Conservation (phyloP, 92 coral and sea anemone genomes). For the Actinernus sp. region DNA sequence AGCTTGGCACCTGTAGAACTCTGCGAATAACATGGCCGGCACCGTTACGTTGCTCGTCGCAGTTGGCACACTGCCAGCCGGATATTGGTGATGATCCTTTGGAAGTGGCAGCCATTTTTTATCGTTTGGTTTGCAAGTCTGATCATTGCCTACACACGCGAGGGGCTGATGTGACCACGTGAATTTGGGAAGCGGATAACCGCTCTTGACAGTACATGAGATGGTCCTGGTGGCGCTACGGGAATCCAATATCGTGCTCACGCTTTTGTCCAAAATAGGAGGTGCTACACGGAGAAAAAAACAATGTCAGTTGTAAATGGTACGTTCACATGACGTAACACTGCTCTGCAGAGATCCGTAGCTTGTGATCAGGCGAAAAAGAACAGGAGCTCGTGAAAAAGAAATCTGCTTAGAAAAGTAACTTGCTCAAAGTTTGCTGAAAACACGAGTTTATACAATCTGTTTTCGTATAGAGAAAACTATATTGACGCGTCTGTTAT, state of each 20-base stretch:
- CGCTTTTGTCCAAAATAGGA: slow-evolving; percentile 16
- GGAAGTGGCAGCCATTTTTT: slow-evolving; percentile 27
- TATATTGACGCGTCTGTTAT: too few relatives aligned
- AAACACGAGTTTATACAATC: too few relatives aligned
- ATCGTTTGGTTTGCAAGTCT: slow-evolving; percentile 10
- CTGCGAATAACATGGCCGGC: not conserved
- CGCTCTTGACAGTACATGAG: slow-evolving; percentile 8
- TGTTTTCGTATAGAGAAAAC: too few relatives aligned
- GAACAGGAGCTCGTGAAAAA: too few relatives aligned
- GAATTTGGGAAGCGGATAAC: slow-evolving; percentile 42
- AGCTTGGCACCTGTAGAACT: slow-evolving; percentile 73
- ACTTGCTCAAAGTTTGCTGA: too few relatives aligned
- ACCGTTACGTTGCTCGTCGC: slow-evolving; percentile 13
- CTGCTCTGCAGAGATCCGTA: too few relatives aligned
- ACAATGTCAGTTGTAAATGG: too few relatives aligned
- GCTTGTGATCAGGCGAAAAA: too few relatives aligned
- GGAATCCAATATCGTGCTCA: not conserved
- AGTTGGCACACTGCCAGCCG: slow-evolving; percentile 5
- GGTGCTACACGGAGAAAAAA: not conserved
- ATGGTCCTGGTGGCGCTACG: not conserved
- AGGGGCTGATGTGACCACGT: slow-evolving; percentile 33
- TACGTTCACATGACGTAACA: too few relatives aligned
- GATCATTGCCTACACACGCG: slow-evolving; percentile 1
- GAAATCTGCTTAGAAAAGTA: too few relatives aligned
- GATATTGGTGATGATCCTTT: slow-evolving; percentile 1